Evolutionary conservation across 2,113 vertebrate genomes (phyloP), one percentile per base, ranked within the genome.

Genomic region (Pseudolaguvia tuberculata): DNA sequence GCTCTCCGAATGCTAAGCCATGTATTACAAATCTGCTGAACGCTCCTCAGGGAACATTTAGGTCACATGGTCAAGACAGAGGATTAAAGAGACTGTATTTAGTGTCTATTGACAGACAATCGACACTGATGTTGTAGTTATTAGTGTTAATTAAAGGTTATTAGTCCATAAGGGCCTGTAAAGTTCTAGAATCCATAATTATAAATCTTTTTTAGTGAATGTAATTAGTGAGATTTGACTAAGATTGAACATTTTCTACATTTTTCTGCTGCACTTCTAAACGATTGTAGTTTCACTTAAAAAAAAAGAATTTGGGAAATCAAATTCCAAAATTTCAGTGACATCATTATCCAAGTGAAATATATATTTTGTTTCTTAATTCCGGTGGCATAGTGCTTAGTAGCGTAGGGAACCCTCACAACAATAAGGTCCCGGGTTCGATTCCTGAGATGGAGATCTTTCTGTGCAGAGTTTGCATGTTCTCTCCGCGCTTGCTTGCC

Each of bases 81-180:
- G 52, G 55, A 81, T 73, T 75, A 72, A 35, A 69, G 58, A 59
- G 72, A 61, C 63, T 67, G 72, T 75, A 81, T 70, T 78, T 61
- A 65, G 72, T 78, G 39, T 47, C 58, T 81, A 78, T 78, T 72
- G 76, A 73, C 76, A 75, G 61, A 78, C 72, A 61, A 75, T 81
- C 78, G 70, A 59, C 71, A 72, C 70, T 72, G 67, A 59, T 69
- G 56, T 78, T 75, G 47, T 55, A 78, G 67, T 68, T 48, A 78
- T 81, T 78, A 77, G 66, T 25, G n/a, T 68, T 70, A 78, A 81
- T 81, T 75, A 81, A 65, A 62, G 42, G 65, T 73, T 69, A 78
- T 71, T 78, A 71, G 51, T 53, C 58, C 59, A 45, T 62, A 58
- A 73, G 29, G 52, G 67, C 21, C 20, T 63, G 51, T 67, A 53